phyloP scores from a whole-genome alignment of 1,140 invertebrate genomes.

The Calephelis virginiensis region DNA sequence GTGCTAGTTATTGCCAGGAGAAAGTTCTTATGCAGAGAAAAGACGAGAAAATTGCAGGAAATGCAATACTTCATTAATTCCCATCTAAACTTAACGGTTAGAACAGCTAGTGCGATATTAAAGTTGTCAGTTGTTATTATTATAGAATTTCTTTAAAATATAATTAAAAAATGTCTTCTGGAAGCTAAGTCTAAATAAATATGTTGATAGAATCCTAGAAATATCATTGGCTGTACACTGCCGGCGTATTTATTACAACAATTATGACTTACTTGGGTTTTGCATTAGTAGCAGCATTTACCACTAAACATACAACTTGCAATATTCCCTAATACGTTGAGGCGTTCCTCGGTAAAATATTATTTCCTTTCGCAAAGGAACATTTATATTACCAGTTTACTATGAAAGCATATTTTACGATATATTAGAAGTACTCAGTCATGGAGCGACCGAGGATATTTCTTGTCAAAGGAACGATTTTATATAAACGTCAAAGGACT shows the following conservation, averaged over 20 bases:
- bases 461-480: constrained; percentile 46
- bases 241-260: not conserved
- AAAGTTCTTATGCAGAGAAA: too few species aligned
- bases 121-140: too few species aligned
- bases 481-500: constrained; percentile 43
- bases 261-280: not conserved
- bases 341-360: not conserved
- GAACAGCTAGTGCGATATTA: too few species aligned
- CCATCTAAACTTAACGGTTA: too few species aligned
- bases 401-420: constrained; percentile 6
- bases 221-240: too few species aligned
- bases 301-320: not conserved
- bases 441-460: constrained; percentile 43
- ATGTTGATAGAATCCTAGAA: too few species aligned
- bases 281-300: not conserved
- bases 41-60: too few species aligned
- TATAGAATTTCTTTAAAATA: too few species aligned
- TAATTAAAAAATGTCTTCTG: too few species aligned
- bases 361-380: constrained; percentile 8
- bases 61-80: too few species aligned
- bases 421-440: constrained; percentile 35
- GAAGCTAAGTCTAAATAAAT: too few species aligned
- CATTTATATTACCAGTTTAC: constrained; percentile 7
- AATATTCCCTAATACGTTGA: constrained; percentile 5
- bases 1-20: too few species aligned